These are phyloP conservation scores for Lydus trimaculatus DNA, from an alignment of 2,888 invertebrate species.

Conservation along the genomic window DNA sequence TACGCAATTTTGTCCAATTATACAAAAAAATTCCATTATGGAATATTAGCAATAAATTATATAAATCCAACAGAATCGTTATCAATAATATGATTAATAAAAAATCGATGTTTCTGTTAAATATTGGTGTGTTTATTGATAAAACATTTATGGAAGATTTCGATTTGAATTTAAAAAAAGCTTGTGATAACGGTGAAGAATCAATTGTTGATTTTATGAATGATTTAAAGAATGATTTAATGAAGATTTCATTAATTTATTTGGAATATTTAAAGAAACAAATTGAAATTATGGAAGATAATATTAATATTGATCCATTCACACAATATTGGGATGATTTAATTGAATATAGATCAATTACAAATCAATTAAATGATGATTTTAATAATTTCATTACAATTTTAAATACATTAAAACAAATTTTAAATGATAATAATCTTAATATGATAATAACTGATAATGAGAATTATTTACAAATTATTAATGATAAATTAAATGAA, in stretches of 20 bases:
- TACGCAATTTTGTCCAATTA: not conserved
- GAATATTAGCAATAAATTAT: not conserved
- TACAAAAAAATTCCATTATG: not conserved
- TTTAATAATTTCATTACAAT: slow-evolving; percentile 51
- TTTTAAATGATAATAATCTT: slow-evolving; percentile 47
- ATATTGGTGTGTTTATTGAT: not conserved
- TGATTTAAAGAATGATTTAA: slow-evolving; percentile 49
- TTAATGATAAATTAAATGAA: slow-evolving; percentile 40
- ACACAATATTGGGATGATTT: slow-evolving; percentile 54
- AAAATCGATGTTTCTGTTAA: not conserved
- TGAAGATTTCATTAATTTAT: slow-evolving; percentile 52
- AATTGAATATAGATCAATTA: slow-evolving; percentile 49
- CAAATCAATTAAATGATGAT: slow-evolving; percentile 51
- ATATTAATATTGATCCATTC: slow-evolving; percentile 46
- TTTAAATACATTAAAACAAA: slow-evolving; percentile 51
- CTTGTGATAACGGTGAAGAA: slow-evolving; percentile 48
- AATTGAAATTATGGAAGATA: slow-evolving; percentile 52
- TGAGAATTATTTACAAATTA: slow-evolving; percentile 31
- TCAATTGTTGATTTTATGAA: slow-evolving; percentile 52
- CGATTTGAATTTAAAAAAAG: slow-evolving; percentile 42
- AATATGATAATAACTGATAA: slow-evolving; percentile 25
- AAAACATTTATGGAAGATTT: slow-evolving; percentile 21
- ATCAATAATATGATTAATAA: not conserved
- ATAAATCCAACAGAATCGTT: not conserved
- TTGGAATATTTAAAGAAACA: slow-evolving; percentile 52